Percentiles rank a stretch among this genome's conserved stretches.
These are phyloP conservation scores for Dysidea cf. avara DNA, from an alignment of 37 sponge, comb jelly and placozoan genomes.

Conservation along the genomic window DNA sequence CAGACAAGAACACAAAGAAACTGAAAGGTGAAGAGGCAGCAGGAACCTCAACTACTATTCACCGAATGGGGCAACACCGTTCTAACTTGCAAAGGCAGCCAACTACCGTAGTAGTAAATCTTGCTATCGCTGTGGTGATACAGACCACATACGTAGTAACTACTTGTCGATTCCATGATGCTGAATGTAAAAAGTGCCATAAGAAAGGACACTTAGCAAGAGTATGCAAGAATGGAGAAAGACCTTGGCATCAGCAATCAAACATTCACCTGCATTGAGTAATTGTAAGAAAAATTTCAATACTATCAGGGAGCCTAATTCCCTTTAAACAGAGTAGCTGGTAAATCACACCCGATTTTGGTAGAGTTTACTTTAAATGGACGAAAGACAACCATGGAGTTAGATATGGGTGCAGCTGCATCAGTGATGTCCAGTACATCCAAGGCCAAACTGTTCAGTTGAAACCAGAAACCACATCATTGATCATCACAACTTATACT, in stretches of 20 bases:
- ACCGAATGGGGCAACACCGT: too few relatives aligned
- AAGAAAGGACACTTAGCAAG: constrained; percentile 29
- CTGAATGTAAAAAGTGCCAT: constrained; percentile 6
- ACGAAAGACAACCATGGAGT: not conserved
- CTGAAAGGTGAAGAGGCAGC: not conserved
- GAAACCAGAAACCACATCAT: not conserved
- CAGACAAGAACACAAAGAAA: not conserved
- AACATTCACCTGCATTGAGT: too few relatives aligned
- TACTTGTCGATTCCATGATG: not conserved
- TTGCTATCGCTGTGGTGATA: constrained; percentile 21
- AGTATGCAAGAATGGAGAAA: not conserved
- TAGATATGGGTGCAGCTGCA: constrained; percentile 20
- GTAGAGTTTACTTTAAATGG: constrained; percentile 7
- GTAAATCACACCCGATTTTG: not conserved
- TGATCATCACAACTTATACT: constrained; percentile 14
- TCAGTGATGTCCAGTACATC: constrained; percentile 11
- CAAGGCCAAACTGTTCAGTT: too few relatives aligned
- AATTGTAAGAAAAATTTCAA: too few relatives aligned
- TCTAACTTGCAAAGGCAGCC: too few relatives aligned
- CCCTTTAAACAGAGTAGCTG: too few relatives aligned
- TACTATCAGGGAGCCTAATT: too few relatives aligned
- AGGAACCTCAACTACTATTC: too few relatives aligned
- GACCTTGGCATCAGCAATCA: too few relatives aligned
- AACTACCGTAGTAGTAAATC: not conserved
- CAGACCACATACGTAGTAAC: not conserved